Conservation (phyloP, 2,888 invertebrate species). For the Ophion costatus region DNA sequence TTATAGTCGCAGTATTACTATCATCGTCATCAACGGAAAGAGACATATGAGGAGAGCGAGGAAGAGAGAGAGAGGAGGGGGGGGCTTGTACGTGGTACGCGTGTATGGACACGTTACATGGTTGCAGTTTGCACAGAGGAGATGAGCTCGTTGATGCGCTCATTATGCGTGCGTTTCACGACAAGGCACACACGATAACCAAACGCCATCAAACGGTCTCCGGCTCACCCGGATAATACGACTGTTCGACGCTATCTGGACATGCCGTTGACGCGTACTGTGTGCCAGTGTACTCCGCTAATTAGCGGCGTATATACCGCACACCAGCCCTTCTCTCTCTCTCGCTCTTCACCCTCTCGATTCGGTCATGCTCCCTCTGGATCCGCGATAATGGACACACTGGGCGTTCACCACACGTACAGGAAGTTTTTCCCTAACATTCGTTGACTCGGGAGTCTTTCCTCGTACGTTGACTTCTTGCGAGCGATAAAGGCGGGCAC, state of each 20-base stretch:
- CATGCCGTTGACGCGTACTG: constrained; percentile 66
- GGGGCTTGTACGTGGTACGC: not conserved
- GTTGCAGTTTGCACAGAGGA: constrained; percentile 58
- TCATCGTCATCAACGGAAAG: constrained; percentile 32
- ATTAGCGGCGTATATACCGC: constrained; percentile 62
- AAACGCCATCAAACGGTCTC: constrained; percentile 58
- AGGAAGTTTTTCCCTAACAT: constrained; percentile 5
- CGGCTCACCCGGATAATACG: constrained; percentile 62
- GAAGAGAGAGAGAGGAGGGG: constrained; percentile 9
- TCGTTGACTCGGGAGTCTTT: constrained; percentile 30
- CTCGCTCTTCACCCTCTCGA: constrained; percentile 11
- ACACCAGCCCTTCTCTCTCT: constrained; percentile 1
- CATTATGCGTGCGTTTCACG: constrained; percentile 65
- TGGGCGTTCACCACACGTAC: not conserved
- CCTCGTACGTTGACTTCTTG: not conserved
- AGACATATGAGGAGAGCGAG: not conserved
- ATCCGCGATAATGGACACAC: constrained; percentile 9
- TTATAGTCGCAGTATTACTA: constrained; percentile 41
- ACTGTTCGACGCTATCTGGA: constrained; percentile 74
- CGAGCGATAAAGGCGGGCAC: not conserved
- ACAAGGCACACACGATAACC: constrained; percentile 58
- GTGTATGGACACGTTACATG: constrained; percentile 47
- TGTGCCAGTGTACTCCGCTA: constrained; percentile 38
- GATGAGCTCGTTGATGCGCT: constrained; percentile 67
- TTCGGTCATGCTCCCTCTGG: constrained; percentile 6